Evolutionary conservation across 2,888 invertebrate genomes (phyloP).

Genomic region (Uropetala carovei): DNA sequence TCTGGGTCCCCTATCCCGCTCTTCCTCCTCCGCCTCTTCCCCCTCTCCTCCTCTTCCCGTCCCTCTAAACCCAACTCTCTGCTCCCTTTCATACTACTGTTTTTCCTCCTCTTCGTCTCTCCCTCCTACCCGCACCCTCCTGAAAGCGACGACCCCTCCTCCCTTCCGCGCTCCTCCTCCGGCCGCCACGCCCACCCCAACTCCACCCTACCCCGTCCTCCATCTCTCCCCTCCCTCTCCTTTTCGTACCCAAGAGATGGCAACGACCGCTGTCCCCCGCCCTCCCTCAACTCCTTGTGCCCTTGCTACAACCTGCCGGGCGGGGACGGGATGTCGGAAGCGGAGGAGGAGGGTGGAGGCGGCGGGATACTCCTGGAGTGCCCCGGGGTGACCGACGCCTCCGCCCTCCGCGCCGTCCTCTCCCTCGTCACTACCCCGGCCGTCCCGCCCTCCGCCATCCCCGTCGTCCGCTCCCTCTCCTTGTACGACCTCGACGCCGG

Average conservation of each 20-base stretch:
- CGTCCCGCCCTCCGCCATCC: slow-evolving; percentile 76
- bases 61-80: background rate
- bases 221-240: slow-evolving; percentile 73
- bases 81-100: slow-evolving; percentile 20
- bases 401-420: slow-evolving; percentile 85
- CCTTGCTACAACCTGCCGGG: slow-evolving; percentile 96
- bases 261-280: slow-evolving; percentile 70
- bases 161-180: slow-evolving; percentile 70
- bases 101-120: background rate
- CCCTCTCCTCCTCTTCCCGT: background rate
- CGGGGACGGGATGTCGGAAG: slow-evolving; percentile 68
- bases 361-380: slow-evolving; percentile 90
- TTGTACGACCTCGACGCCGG: slow-evolving; percentile 92
- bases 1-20: slow-evolving; percentile 63
- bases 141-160: slow-evolving; percentile 69
- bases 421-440: slow-evolving; percentile 80
- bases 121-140: slow-evolving; percentile 68
- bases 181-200: slow-evolving; percentile 79
- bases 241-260: slow-evolving; percentile 70
- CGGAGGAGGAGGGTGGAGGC: background rate
- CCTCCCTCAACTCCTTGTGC: slow-evolving; percentile 76
- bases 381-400: slow-evolving; percentile 85
- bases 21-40: slow-evolving; percentile 36
- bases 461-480: slow-evolving; percentile 87
- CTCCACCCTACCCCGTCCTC: slow-evolving; percentile 82